phyloP scores from a whole-genome alignment of 2,888 invertebrate genomes.

The Lasioglossum pauxillum region DNA sequence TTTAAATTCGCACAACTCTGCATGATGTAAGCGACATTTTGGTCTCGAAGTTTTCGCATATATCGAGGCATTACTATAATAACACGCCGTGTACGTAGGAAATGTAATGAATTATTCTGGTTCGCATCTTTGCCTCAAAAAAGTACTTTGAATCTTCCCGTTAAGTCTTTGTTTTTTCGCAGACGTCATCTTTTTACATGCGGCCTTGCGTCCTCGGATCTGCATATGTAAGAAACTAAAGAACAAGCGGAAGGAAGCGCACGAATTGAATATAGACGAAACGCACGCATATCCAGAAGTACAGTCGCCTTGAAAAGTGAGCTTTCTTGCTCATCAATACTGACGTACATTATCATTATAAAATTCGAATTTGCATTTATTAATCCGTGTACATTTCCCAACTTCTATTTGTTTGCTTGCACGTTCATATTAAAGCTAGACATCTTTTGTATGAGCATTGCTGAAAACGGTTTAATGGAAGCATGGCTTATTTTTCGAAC shows the following conservation, averaged over 20 bases:
- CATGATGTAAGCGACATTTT: too few species aligned
- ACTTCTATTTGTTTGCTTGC: not conserved
- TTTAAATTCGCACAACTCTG: too few species aligned
- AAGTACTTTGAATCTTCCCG: conserved; percentile 16
- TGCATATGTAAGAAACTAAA: conserved; percentile 21
- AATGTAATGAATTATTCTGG: conserved; percentile 20
- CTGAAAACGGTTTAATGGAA: not conserved
- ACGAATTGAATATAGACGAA: conserved; percentile 3
- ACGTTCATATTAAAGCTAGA: not conserved
- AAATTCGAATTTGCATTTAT: not conserved
- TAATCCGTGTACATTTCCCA: not conserved
- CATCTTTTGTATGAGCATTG: not conserved
- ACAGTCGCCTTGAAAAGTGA: not conserved
- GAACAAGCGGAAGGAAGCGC: conserved; percentile 11
- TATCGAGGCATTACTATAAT: not conserved
- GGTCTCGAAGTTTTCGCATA: too few species aligned
- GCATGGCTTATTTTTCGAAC: not conserved
- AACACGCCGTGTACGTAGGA: not conserved
- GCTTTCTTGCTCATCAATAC: not conserved
- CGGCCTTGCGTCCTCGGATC: conserved; percentile 10
- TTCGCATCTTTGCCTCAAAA: not conserved
- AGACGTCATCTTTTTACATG: conserved; percentile 17
- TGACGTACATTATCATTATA: not conserved
- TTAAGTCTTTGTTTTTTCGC: conserved; percentile 1
- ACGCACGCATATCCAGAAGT: conserved; percentile 4